A percentile compares a stretch with the other conserved stretches of the same genome.
Evolutionary conservation across 1,140 invertebrate species (phyloP).

Genomic region (Drosophila albomicans): DNA sequence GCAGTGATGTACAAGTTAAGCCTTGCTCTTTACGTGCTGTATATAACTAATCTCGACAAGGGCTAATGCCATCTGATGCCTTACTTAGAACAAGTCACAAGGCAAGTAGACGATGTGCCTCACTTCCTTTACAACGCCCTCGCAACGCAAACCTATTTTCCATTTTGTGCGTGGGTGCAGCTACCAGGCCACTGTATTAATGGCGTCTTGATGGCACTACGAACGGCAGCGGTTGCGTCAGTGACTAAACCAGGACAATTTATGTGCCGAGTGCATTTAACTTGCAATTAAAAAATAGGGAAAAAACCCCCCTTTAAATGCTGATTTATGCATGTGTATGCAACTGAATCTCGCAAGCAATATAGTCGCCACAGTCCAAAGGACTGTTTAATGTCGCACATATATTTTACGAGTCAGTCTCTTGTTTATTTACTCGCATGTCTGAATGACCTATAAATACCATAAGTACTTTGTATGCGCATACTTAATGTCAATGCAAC

Average conservation of each 20-base stretch:
- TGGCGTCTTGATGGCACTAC: conserved; percentile 52
- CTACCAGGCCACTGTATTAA: conserved; percentile 59
- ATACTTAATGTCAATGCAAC: conserved; percentile 30
- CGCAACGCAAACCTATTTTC: conserved; percentile 44
- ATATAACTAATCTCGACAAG: background rate
- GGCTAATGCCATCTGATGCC: conserved; percentile 29
- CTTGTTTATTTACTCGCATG: conserved; percentile 1
- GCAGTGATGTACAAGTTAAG: too few species aligned
- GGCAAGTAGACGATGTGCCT: conserved; percentile 23
- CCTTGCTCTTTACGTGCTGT: too few species aligned
- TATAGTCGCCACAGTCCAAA: background rate
- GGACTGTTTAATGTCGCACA: conserved; percentile 27
- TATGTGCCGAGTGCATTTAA: conserved; percentile 67
- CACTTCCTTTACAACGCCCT: background rate
- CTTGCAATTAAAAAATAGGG: conserved; percentile 72
- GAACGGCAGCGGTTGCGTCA: conserved; percentile 22
- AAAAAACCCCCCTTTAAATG: conserved; percentile 55
- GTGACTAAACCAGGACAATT: conserved; percentile 54
- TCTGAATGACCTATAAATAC: conserved; percentile 11
- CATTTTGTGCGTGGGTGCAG: conserved; percentile 28
- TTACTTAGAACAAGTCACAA: conserved; percentile 23
- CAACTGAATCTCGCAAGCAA: conserved; percentile 16
- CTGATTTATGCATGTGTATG: conserved; percentile 62
- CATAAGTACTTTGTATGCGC: conserved; percentile 8
- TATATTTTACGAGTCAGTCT: conserved; percentile 40